Evolutionary conservation across 2,797 vertebrate species (phyloP).

Genomic region (Spinibarbus caldwelli): DNA sequence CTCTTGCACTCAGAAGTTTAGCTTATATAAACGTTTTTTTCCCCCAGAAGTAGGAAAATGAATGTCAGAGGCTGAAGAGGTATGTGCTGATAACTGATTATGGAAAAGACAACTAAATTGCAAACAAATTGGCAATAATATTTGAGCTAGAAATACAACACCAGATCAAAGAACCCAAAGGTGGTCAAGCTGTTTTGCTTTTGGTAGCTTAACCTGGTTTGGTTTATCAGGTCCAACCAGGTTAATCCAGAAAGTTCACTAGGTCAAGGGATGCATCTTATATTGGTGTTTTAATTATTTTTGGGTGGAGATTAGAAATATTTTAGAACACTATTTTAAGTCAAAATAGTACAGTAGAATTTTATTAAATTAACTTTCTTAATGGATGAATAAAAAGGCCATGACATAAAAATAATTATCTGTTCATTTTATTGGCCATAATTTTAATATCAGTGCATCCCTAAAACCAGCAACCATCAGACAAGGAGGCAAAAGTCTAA

Average conservation of each 20-base stretch:
- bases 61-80: not conserved
- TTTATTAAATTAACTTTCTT: not conserved
- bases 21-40: not conserved
- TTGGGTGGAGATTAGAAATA: not conserved
- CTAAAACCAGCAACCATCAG: slow-evolving; percentile 13
- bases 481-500: not conserved
- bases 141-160: not conserved
- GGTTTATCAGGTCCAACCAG: not conserved
- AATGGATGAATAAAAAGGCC: not conserved
- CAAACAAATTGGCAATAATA: not conserved
- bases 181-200: not conserved
- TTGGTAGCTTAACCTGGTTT: not conserved
- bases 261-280: not conserved
- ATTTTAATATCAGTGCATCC: not conserved
- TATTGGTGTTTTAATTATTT: not conserved
- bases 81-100: not conserved
- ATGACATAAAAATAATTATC: not conserved
- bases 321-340: not conserved
- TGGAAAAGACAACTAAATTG: not conserved
- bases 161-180: not conserved
- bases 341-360: not conserved
- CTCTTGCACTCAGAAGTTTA: not conserved
- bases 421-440: not conserved
- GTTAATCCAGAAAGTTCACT: not conserved
- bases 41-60: not conserved